A percentile compares a stretch with the other conserved stretches of the same genome.
Conservation (phyloP, 1,140 invertebrate genomes). For the Drosophila subobscura region DNA sequence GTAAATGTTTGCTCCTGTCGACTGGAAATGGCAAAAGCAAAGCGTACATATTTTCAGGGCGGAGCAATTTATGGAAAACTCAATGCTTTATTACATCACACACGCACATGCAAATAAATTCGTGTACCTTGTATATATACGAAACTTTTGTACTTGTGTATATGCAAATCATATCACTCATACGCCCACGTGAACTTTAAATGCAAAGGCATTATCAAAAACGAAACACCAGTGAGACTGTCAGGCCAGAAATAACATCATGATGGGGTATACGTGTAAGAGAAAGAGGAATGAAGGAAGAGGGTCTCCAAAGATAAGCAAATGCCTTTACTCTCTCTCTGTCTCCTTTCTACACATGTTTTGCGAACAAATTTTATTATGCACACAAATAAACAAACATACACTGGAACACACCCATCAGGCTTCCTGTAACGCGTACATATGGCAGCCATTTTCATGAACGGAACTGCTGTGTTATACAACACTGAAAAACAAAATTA, state of each 20-base stretch:
- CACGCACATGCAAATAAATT: conserved; percentile 29
- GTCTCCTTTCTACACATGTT: conserved; percentile 64
- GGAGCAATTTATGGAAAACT: conserved; percentile 74
- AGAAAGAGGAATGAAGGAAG: conserved; percentile 22
- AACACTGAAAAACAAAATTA: conserved; percentile 53
- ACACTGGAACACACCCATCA: background rate
- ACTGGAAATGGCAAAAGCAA: conserved; percentile 43
- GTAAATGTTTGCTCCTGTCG: conserved; percentile 27
- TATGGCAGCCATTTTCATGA: conserved; percentile 62
- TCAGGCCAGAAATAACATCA: conserved; percentile 48
- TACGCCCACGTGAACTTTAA: conserved; percentile 61
- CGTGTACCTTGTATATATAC: background rate
- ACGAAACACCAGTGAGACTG: conserved; percentile 80
- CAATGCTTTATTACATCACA: conserved; percentile 75
- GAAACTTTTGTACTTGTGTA: conserved; percentile 19
- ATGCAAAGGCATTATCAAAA: conserved; percentile 75
- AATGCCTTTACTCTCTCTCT: conserved; percentile 59
- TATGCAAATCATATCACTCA: conserved; percentile 81
- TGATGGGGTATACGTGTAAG: conserved; percentile 6
- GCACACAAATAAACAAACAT: conserved; percentile 65
- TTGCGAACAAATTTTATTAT: conserved; percentile 75
- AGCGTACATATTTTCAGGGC: conserved; percentile 36
- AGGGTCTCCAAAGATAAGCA: conserved; percentile 72
- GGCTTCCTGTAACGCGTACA: conserved; percentile 40
- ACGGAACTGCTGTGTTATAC: conserved; percentile 11